A percentile compares a stretch with the other conserved stretches of the same genome.
These are phyloP conservation scores for Desmodus rotundus DNA, from an alignment of 2,113 vertebrate species.

Conservation along the genomic window DNA sequence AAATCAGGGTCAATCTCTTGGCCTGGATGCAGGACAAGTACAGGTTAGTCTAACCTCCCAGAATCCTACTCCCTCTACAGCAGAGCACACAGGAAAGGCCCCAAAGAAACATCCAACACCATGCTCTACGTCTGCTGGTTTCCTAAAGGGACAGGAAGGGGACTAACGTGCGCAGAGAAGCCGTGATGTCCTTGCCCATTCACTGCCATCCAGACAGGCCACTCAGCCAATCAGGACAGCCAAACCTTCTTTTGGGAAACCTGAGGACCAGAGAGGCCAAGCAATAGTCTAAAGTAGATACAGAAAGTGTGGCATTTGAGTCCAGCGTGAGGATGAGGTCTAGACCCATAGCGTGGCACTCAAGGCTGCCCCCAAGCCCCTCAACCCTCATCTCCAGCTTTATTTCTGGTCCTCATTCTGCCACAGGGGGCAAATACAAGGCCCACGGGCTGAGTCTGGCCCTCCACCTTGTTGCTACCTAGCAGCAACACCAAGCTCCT, in stretches of 20 bases:
- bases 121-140: not conserved
- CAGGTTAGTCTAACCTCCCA: not conserved
- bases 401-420: not conserved
- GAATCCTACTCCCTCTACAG: not conserved
- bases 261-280: not conserved
- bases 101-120: fast-evolving
- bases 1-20: not conserved
- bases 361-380: not conserved
- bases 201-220: fast-evolving
- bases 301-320: not conserved
- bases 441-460: too few relatives aligned
- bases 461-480: too few relatives aligned
- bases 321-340: fast-evolving
- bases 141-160: not conserved
- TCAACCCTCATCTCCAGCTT: not conserved
- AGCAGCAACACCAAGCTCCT: too few relatives aligned
- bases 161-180: not conserved
- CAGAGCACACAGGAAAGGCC: not conserved
- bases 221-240: not conserved
- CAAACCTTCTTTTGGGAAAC: not conserved
- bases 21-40: not conserved
- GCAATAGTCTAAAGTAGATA: too few relatives aligned
- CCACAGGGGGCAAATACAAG: not conserved
- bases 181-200: not conserved
- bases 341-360: too few relatives aligned